Base-by-base conservation (phyloP, 1,140 invertebrate genomes). In the Penaeus japonicus region DNA sequence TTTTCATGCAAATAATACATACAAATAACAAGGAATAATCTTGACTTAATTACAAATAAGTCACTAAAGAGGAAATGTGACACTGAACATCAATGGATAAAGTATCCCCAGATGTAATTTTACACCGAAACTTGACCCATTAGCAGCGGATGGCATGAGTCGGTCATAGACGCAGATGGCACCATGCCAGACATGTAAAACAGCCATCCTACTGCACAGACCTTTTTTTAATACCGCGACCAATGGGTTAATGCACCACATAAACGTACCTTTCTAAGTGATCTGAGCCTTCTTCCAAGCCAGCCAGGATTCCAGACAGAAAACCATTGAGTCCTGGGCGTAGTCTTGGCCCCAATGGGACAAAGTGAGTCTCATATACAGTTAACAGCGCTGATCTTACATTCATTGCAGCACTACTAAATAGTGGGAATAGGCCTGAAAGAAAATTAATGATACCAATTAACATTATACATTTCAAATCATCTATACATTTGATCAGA, bases 301-400 rank as follows among this genome's bases (percentile, higher is more conserved):
- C 97, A 62, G 97, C 95, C 78, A 99, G 92, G 84, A 97, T 95
- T 2, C 96, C 97, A 89, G 96, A 96, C 0, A 98, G 92, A 92
- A 99, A 97, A 22, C 98, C 98, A 92, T 96, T 96, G 15, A 99
- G 93, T 4, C 96, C 96, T 20, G 97, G 97, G 81, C 96, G 94
- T 27, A 99, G 93, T 90, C 95, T 94, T 90, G 95, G 94, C 54
- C 96, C 95, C 62, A 99, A 93, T 18, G 96, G 96, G 35, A 98
- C 95, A 94, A 99, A 97, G 93, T 98, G 97, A 24, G 95, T 96
- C 93, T 99, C 98, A 92, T 98, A 99, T 83, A 99, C 95, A n/a
- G 94, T 95, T 82, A 99, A 92, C 65, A 99, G 93, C 5, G 95
- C 94, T 18, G 97, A 96, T 91, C 97, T 95, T 15, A 98, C 97